These are phyloP conservation scores for Thalpophila matura DNA, from an alignment of 2,888 invertebrate genomes.

Conservation along the genomic window DNA sequence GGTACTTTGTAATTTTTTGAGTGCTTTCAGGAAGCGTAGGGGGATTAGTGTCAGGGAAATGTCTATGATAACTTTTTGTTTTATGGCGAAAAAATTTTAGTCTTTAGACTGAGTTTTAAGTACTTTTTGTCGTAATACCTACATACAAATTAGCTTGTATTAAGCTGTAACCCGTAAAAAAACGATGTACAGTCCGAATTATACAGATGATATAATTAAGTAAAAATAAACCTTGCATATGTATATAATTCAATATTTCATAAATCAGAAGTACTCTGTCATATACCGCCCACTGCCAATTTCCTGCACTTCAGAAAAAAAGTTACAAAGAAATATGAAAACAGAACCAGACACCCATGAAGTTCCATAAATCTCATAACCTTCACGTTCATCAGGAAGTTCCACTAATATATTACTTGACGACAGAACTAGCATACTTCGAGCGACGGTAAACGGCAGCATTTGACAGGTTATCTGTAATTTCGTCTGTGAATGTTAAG, in stretches of 20 bases:
- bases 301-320: constrained; percentile 10
- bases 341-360: constrained; percentile 6
- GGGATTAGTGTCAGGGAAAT: too few species aligned
- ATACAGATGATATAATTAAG: too few species aligned
- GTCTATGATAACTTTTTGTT: too few species aligned
- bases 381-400: constrained; percentile 45
- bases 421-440: constrained; percentile 14
- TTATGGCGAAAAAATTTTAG: too few species aligned
- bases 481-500: constrained; percentile 37
- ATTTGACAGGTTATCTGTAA: constrained; percentile 23
- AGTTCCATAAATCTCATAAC: constrained; percentile 40
- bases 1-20: neutral
- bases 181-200: too few species aligned
- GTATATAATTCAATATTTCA: neutral
- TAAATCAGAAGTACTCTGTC: constrained; percentile 14
- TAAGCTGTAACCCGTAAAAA: too few species aligned
- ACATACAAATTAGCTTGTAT: too few species aligned
- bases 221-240: too few species aligned
- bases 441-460: neutral
- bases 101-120: too few species aligned
- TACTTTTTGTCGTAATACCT: too few species aligned
- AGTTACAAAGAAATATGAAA: constrained; percentile 19
- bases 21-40: neutral
- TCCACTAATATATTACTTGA: constrained; percentile 28
- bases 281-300: constrained; percentile 16